Evolutionary conservation across 2,888 invertebrate species (phyloP).

Genomic region (Cloeon dipterum): DNA sequence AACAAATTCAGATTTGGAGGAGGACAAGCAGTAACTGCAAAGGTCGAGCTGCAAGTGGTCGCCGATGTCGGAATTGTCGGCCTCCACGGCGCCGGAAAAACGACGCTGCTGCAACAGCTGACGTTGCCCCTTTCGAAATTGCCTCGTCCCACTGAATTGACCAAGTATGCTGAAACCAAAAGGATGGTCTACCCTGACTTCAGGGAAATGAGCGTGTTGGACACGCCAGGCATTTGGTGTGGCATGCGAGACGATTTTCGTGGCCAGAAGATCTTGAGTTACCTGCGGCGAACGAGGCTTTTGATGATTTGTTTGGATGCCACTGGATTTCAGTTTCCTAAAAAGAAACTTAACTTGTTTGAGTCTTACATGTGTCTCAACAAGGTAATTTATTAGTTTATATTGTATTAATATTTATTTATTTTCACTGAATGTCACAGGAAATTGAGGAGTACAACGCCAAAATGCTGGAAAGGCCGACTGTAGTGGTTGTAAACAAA

Average conservation of each 20-base stretch:
- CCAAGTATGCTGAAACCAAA: slow-evolving; percentile 75
- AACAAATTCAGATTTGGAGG: slow-evolving; percentile 55
- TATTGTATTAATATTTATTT: not conserved
- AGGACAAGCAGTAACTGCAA: slow-evolving; percentile 46
- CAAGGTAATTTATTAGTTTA: slow-evolving; percentile 13
- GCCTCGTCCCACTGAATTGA: too few relatives aligned
- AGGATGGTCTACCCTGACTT: slow-evolving; percentile 50
- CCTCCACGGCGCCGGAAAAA: slow-evolving; percentile 95
- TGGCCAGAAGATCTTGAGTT: slow-evolving; percentile 76
- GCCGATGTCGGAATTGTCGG: slow-evolving; percentile 87
- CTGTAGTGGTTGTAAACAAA: slow-evolving; percentile 69
- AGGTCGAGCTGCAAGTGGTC: slow-evolving; percentile 72
- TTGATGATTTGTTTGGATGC: slow-evolving; percentile 76
- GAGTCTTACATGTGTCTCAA: not conserved
- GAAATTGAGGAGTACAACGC: slow-evolving; percentile 80
- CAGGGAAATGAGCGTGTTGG: slow-evolving; percentile 67
- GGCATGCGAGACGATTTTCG: slow-evolving; percentile 69
- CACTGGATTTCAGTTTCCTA: slow-evolving; percentile 61
- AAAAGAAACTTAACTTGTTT: slow-evolving; percentile 33
- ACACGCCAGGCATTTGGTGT: slow-evolving; percentile 89
- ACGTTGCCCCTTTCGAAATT: not conserved
- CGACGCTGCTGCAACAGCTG: slow-evolving; percentile 39
- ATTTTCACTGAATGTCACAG: slow-evolving; percentile 14
- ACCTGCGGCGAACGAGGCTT: slow-evolving; percentile 77
- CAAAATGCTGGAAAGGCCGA: slow-evolving; percentile 62